Evolutionary conservation across 1,140 invertebrate genomes (phyloP).

Genomic region (Camponotus pennsylvanicus): DNA sequence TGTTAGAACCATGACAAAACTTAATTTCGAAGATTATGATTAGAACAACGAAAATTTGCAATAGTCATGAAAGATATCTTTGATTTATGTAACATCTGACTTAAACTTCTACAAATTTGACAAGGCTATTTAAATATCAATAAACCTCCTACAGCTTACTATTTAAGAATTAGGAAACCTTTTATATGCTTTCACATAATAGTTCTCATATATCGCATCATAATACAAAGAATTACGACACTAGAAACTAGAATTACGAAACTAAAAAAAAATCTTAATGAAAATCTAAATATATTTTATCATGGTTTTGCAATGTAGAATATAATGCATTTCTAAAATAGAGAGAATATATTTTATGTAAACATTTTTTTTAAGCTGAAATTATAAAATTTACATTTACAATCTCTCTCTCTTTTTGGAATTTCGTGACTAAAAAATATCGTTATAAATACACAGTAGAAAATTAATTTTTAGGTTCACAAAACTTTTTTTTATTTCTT

Average conservation of each 20-base stretch:
- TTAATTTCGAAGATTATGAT: constrained; percentile 1
- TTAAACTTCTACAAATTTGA: not conserved
- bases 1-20: not conserved
- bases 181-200: not conserved
- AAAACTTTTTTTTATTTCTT: too few relatives aligned
- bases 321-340: not conserved
- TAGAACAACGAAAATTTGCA: not conserved
- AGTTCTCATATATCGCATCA: not conserved
- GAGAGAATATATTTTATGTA: not conserved
- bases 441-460: too few relatives aligned
- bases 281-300: constrained; percentile 13
- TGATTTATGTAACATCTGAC: not conserved
- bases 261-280: not conserved
- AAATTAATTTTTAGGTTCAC: too few relatives aligned
- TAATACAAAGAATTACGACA: constrained; percentile 1
- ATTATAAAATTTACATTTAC: not conserved
- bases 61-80: not conserved
- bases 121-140: not conserved
- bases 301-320: not conserved
- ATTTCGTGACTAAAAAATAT: too few relatives aligned
- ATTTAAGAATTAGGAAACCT: constrained; percentile 7
- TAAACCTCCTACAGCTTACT: not conserved
- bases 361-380: not conserved
- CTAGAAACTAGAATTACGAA: not conserved
- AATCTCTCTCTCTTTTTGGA: too few relatives aligned